Evolutionary conservation across 1,140 invertebrate species (phyloP), one percentile per base, ranked within the genome.

Genomic region (Formica exsecta): DNA sequence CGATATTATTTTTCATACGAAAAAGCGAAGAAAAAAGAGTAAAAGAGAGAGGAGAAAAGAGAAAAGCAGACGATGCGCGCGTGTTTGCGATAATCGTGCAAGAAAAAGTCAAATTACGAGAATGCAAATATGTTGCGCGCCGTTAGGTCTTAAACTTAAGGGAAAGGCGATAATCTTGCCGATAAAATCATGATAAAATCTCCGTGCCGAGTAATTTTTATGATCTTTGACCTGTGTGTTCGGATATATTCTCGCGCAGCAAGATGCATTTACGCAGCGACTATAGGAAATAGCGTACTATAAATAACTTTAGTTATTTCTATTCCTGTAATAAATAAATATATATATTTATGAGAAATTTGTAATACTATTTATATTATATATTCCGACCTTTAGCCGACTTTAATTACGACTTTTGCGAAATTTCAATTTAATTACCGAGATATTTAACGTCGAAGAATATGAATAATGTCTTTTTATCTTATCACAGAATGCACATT

Each of bases 131-230:
- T 8, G 32, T 65, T 51, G 48, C 38, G 38, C 5, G 29, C 8
- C 29, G 62, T 66, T 38, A 48, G 19, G 19, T 65, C 13, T 66
- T 16, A 7, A 66, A 51, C 25, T 36, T 51, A 25, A 76, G 2
- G 16, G 4, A 25, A 76, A 19, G 9, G 0, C 22, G 41, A 77
- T 77, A 77, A 25, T 16, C 41, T 38, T 1, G 16, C 16, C 48
- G 9, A 75, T 44, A 61, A 59, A 75, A 75, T 75, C 19, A 48
- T 36, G 11, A 77, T 62, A 62, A 75, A 41, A 13, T 64, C n/a
- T 64, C 44, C 22, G 29, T 32, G 59, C 9, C 74, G 3, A 51
- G n/a, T 79, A 38, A 66, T 76, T 76, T 64, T 44, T 76, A 76
- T 9, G 3, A 41, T 44, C 75, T 65, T 7, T n/a, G 3, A 54